Evolutionary conservation across 2,888 invertebrate genomes (phyloP), one percentile per base, ranked within the genome.

Genomic region (Tetheella fluctuosa): DNA sequence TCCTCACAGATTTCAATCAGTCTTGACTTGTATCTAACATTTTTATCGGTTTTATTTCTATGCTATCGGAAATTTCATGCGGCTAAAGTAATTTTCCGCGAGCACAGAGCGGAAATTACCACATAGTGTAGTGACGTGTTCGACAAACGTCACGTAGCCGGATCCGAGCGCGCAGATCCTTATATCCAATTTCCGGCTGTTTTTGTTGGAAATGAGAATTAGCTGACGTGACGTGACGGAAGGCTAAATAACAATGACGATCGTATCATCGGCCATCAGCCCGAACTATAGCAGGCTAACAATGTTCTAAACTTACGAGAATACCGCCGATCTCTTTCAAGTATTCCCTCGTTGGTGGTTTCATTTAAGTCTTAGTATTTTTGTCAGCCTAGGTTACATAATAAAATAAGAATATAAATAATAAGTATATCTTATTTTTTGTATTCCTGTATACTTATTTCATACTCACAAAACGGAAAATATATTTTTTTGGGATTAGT

Each of bases 101-200:
- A 88, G 89, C 89, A 83, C 81, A 76, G 86, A 88, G 83, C 92
- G 92, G 92, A 93, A 91, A 93, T 93, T 93, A 93, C 91, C 88
- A 90, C 92, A 93, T 91, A 92, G 91, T 91, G 89, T 88, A 87
- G 89, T 91, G 92, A 91, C 91, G 90, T 91, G 90, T 92, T 91
- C 90, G 91, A 91, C 91, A 92, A 90, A 90, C 91, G 92, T 91
- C 92, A 91, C 92, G 92, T 91, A 90, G 88, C 89, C 90, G 91
- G 90, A 90, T 86, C 88, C 86, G 79, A 79, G 85, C 87, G 86
- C 87, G 87, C 87, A 92, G 92, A 92, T 92, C 90, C 92, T 91
- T 91, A 91, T 91, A 91, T 92, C 91, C 91, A 92, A 92, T 92
- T 92, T 93, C 92, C 92, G 89, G 89, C 62, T 85, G 90, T 90